Base-by-base conservation (phyloP, 2,797 vertebrate species). In the Tinamus major region DNA sequence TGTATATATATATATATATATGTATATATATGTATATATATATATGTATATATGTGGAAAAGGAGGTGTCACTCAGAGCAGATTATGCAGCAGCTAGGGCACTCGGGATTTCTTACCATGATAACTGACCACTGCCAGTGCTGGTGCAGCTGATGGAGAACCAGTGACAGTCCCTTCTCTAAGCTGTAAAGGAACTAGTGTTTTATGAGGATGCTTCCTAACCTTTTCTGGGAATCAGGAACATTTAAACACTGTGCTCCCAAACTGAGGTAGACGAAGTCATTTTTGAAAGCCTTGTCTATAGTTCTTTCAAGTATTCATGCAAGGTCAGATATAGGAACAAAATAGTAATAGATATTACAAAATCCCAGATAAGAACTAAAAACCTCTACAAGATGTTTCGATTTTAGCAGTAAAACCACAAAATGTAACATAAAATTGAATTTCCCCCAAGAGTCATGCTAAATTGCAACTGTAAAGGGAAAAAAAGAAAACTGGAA, bases 361-460 rank as follows among this genome's bases (percentile, higher is more conserved):
- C n/a, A 70, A 70, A 93, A 88, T 77, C 69, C 63, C 68, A 64
- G 81, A 67, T 41, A 95, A 92, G 49, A 69, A 19, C 53, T 89
- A 84, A 92, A 91, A 85, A 77, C 61, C 33, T 82, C 83, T 65
- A 42, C 44, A 58, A 90, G 13, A 14, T 58, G 51, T 58, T 90
- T 85, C 71, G n/a, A 51, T 77, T 91, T 92, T 59, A 93, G 72
- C 74, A 71, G 44, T 87, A 77, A 92, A 94, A 84, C 0, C 53
- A 77, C 68, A 86, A 92, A 92, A 88, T 39, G 71, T 93, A 70
- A 77, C 56, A 74, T 95, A 68, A 92, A 94, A 88, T 53, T 58
- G 44, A 93, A 85, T 93, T 95, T 79, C 1, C 64, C 85, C 78
- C 79, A 74, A 31, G 69, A 84, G 68, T 42, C 5, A 0, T 53